Evolutionary conservation across 2,113 vertebrate species (phyloP).

Genomic region (Oenanthe melanoleuca): DNA sequence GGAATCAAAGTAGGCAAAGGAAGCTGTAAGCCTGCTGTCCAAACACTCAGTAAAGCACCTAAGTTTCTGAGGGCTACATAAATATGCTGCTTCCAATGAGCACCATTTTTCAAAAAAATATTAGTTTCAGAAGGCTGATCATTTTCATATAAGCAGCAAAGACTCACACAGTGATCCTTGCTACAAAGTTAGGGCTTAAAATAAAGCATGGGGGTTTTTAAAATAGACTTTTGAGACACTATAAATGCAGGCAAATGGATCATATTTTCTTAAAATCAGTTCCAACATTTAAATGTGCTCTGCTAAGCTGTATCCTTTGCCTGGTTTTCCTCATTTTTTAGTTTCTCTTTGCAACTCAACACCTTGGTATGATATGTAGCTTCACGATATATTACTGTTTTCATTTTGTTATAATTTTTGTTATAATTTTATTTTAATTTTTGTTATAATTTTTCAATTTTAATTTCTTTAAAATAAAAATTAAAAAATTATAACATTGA

Average conservation of each 20-base stretch:
- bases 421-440: too few relatives aligned
- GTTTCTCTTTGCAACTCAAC: background rate
- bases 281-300: background rate
- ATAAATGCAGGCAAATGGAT: background rate
- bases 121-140: background rate
- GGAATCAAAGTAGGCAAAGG: background rate
- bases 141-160: background rate
- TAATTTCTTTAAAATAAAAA: background rate
- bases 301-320: background rate
- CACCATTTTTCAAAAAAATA: background rate
- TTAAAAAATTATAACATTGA: background rate
- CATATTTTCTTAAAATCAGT: background rate
- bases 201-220: accelerated
- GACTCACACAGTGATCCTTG: background rate
- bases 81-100: background rate
- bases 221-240: background rate
- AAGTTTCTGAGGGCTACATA: background rate
- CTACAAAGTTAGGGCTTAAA: background rate
- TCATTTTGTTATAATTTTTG: background rate
- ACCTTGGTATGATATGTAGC: background rate
- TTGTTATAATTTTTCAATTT: background rate
- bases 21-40: background rate
- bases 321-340: background rate
- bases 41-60: background rate
- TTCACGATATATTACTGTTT: background rate